Base-by-base conservation (phyloP, 2,888 invertebrate species). In the Ochropleura leucogaster region DNA sequence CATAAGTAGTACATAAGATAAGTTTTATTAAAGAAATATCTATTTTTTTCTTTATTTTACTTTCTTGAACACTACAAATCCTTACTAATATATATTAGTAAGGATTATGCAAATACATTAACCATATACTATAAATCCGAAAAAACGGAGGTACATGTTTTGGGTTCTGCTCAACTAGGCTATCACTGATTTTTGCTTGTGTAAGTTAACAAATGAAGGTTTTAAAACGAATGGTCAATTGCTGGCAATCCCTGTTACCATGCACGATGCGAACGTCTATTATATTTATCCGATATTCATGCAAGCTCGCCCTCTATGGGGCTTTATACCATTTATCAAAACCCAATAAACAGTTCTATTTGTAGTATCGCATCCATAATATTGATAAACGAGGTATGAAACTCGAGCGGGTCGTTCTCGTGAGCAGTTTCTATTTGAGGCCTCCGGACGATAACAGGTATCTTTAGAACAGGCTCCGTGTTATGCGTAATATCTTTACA, bases 321-420 rank as follows among this genome's bases (percentile, higher is more conserved):
- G 65, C 51, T 85, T 83, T 83, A 84, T 86, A 81, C 80, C 84
- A 83, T 85, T 85, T 82, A 87, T 87, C 86, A 84, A 83, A 71
- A 85, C 80, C 84, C 66, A 73, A 85, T 82, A 85, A 80, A 84
- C 68, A 72, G 81, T 83, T 84, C 69, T 64, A 85, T 85, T 86
- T 84, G 70, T 69, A 64, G 74, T 74, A 69, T 69, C 51, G 71
- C 79, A 84, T 84, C 76, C 72, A 68, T 71, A 77, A 80, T 72
- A 77, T 62, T 78, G 80, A 85, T 85, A 71, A 82, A 85, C 72
- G 85, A 84, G 75, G 64, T 63, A 75, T 65, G 79, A 73, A 84
- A 72, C 76, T 69, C 51, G 60, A 70, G 49, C 46, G 44, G 71
- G 74, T 74, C 51, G 51, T 63, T 68, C 55, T 20, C 16, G 51